Percentiles rank a stretch among this genome's conserved stretches.
Evolutionary conservation across 2,888 invertebrate genomes (phyloP).

Genomic region (Lycophotia porphyrea): DNA sequence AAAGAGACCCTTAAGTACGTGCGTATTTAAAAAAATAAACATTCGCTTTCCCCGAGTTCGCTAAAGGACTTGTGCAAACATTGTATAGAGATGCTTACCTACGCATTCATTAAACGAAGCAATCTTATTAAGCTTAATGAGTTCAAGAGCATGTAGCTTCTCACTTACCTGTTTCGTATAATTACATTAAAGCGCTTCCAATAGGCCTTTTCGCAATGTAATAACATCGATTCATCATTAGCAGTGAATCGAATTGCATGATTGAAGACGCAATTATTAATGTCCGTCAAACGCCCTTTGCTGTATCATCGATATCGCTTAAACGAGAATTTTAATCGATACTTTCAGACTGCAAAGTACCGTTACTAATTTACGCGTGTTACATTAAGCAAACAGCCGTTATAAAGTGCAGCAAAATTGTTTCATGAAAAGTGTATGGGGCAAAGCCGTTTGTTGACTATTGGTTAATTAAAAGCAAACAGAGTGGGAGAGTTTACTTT

Average conservation of each 20-base stretch:
- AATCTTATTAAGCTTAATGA: conserved; percentile 66
- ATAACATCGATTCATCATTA: conserved; percentile 74
- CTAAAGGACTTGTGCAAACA: conserved; percentile 56
- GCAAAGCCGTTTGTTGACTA: conserved; percentile 83
- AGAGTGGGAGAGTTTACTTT: conserved; percentile 80
- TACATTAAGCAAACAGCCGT: conserved; percentile 73
- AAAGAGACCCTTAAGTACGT: conserved; percentile 28
- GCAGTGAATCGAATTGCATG: conserved; percentile 67
- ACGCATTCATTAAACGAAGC: conserved; percentile 60
- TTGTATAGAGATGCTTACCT: conserved; percentile 51
- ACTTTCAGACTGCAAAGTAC: conserved; percentile 58
- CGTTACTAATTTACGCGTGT: conserved; percentile 65
- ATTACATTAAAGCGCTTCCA: conserved; percentile 70
- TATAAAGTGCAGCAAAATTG: conserved; percentile 84
- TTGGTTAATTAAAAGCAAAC: conserved; percentile 89
- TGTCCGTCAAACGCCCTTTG: conserved; percentile 66
- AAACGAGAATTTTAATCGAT: conserved; percentile 63
- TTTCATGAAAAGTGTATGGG: conserved; percentile 87
- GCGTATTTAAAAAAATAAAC: conserved; percentile 58
- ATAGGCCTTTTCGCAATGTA: conserved; percentile 65
- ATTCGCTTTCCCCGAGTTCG: conserved; percentile 41
- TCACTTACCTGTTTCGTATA: conserved; percentile 56
- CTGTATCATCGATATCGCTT: conserved; percentile 64
- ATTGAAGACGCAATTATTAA: conserved; percentile 73
- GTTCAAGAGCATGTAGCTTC: conserved; percentile 58